Percentiles rank a stretch among this genome's conserved stretches.
phyloP scores from a whole-genome alignment of 1,140 invertebrate genomes.

The Bombus affinis region DNA sequence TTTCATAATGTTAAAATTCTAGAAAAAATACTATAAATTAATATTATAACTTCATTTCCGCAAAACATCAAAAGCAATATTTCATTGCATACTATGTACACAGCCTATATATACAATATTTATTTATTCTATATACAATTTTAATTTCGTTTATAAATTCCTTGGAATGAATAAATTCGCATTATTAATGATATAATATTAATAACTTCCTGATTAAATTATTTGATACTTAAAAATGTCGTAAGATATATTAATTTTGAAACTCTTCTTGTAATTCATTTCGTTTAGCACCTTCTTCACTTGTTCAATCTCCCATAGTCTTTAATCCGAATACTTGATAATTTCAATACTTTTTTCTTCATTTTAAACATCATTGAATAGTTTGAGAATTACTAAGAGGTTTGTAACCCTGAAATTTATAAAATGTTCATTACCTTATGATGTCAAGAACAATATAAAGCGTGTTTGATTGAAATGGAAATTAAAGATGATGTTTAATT shows the following conservation, averaged over 20 bases:
- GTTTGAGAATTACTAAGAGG: slow-evolving; percentile 70
- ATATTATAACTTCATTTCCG: slow-evolving; percentile 27
- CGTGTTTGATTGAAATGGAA: not conserved
- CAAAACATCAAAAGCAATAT: slow-evolving; percentile 38
- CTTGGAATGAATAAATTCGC: slow-evolving; percentile 35
- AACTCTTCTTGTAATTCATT: slow-evolving; percentile 20
- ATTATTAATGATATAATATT: slow-evolving; percentile 3
- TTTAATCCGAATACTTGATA: slow-evolving; percentile 7
- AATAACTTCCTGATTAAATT: slow-evolving; percentile 32
- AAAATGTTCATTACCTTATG: slow-evolving; percentile 21
- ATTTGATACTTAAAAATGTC: slow-evolving; percentile 45
- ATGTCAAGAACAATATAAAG: not conserved
- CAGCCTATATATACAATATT: slow-evolving; percentile 64
- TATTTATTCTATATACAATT: slow-evolving; percentile 58
- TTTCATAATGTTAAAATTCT: slow-evolving; percentile 1
- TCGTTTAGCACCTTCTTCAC: slow-evolving; percentile 29
- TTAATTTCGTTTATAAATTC: slow-evolving; percentile 16
- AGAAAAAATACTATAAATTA: slow-evolving; percentile 35
- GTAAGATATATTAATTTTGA: slow-evolving; percentile 35
- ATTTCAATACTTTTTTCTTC: slow-evolving; percentile 23
- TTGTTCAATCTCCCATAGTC: slow-evolving; percentile 34
- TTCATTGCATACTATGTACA: slow-evolving; percentile 53
- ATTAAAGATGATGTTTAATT: not conserved
- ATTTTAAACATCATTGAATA: slow-evolving; percentile 63
- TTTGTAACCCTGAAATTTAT: slow-evolving; percentile 69